Evolutionary conservation across 2,113 vertebrate species (phyloP).

Genomic region (Microcebus murinus): DNA sequence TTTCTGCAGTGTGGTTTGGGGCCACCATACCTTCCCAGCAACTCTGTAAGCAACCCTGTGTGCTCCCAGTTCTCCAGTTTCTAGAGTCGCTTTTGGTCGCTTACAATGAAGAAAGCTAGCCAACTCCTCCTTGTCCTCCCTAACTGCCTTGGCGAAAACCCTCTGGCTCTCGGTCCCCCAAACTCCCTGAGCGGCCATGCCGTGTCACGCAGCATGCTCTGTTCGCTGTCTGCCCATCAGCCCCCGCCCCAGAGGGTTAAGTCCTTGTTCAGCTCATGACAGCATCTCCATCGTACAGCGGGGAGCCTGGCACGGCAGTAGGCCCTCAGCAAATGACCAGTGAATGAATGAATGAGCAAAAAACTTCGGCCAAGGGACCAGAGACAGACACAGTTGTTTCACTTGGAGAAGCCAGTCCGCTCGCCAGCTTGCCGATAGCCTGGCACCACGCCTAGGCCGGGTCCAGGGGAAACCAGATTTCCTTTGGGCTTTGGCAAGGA

Average conservation of each 20-base stretch:
- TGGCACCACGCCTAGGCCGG: conserved; percentile 42
- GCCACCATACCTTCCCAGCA: not conserved
- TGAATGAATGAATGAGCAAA: not conserved
- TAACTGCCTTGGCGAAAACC: not conserved
- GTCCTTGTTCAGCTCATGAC: not conserved
- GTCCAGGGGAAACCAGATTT: conserved; percentile 61
- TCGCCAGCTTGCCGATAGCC: not conserved
- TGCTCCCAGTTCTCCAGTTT: not conserved
- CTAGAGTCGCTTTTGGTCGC: not conserved
- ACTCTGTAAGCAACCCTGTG: not conserved
- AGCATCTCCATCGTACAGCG: not conserved
- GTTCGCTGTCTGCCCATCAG: not conserved
- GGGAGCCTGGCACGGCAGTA: not conserved
- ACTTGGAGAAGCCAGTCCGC: conserved; percentile 7
- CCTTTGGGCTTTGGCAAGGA: conserved; percentile 64
- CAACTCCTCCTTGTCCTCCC: not conserved
- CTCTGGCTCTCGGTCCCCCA: not conserved
- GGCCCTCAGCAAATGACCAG: not conserved
- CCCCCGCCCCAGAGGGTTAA: not conserved
- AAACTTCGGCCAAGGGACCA: not conserved
- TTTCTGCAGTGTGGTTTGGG: not conserved
- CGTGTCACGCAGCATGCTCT: not conserved
- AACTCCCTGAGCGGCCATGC: not conserved
- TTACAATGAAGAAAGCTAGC: not conserved
- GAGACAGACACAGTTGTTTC: not conserved